phyloP scores from a whole-genome alignment of 2,113 vertebrate species.

The Ceyx cyanopectus region DNA sequence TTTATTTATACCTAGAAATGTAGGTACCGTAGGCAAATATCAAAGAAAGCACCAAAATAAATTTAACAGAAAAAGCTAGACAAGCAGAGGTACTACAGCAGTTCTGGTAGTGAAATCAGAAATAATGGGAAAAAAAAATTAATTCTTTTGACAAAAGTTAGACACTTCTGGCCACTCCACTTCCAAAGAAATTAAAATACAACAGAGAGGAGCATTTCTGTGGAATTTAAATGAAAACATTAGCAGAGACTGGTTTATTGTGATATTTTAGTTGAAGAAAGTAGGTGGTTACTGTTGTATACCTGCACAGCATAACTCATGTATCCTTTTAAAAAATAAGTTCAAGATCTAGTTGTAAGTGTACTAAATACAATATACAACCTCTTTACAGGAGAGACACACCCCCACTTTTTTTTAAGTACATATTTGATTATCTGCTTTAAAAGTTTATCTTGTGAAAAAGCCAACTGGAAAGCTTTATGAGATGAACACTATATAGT shows the following conservation, averaged over 20 bases:
- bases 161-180: too few relatives aligned
- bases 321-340: too few relatives aligned
- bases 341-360: too few relatives aligned
- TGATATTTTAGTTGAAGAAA: too few relatives aligned
- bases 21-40: neutral
- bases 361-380: too few relatives aligned
- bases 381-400: too few relatives aligned
- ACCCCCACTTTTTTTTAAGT: neutral
- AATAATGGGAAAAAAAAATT: neutral
- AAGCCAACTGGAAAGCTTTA: neutral
- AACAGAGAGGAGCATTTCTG: too few relatives aligned
- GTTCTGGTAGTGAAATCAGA: neutral
- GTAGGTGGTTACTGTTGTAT: too few relatives aligned
- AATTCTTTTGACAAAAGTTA: neutral
- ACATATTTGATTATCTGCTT: neutral
- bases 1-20: slow-evolving; percentile 11
- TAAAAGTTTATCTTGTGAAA: neutral
- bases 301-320: too few relatives aligned
- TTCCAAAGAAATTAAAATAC: too few relatives aligned
- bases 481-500: neutral
- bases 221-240: too few relatives aligned
- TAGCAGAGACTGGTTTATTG: too few relatives aligned
- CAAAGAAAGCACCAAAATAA: neutral
- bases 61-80: neutral
- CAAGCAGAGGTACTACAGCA: neutral